Evolutionary conservation across 2,113 vertebrate genomes (phyloP).

Genomic region (Mus musculus): GRCm39 chr6:30192001-30192500

Average conservation of each 20-base stretch:
- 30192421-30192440: not conserved
- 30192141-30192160: not conserved
- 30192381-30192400: not conserved
- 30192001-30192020: not conserved
- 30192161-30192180: too few relatives aligned
- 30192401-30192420: not conserved
- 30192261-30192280: not conserved
- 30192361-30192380: not conserved
- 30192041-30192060: not conserved
- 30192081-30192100: not conserved
- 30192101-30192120: not conserved
- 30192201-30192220: not conserved
- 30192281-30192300: not conserved
- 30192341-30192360: not conserved
- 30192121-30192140: not conserved
- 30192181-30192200: too few relatives aligned
- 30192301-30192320: not conserved
- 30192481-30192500: not conserved
- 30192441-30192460: not conserved
- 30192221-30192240: not conserved
- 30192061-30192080: not conserved
- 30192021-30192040: not conserved
- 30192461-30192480: not conserved
- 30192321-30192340: not conserved
- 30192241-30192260: not conserved